Conservation (phyloP, 2,797 vertebrate genomes). For the Limnodromus scolopaceus region DNA sequence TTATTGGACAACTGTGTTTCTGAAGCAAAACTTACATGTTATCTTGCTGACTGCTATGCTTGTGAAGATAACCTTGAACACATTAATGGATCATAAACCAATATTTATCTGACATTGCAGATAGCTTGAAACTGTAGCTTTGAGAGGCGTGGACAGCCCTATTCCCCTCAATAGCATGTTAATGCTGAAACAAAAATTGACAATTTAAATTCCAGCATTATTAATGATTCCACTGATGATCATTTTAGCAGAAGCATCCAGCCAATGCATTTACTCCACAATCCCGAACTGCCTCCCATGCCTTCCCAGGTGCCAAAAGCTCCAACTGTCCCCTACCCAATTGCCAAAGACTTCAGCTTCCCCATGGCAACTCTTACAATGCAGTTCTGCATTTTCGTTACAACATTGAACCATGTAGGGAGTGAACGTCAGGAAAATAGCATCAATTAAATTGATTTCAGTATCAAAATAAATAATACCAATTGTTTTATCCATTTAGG, state of each 20-base stretch:
- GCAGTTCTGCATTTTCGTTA: slow-evolving; percentile 13
- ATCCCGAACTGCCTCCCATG: slow-evolving; percentile 40
- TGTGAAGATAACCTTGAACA: slow-evolving; percentile 39
- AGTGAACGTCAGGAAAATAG: slow-evolving; percentile 31
- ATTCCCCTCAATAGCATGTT: not conserved
- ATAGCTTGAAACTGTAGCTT: slow-evolving; percentile 3
- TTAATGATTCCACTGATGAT: slow-evolving; percentile 66
- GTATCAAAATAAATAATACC: slow-evolving; percentile 63
- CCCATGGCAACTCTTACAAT: slow-evolving; percentile 63
- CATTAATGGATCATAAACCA: slow-evolving; percentile 2
- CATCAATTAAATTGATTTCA: slow-evolving; percentile 51
- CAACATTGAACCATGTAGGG: not conserved
- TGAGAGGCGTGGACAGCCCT: not conserved
- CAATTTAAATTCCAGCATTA: slow-evolving; percentile 61
- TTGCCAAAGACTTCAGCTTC: slow-evolving; percentile 62
- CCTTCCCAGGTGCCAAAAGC: slow-evolving; percentile 58
- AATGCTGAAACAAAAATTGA: slow-evolving; percentile 29
- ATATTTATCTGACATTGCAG: not conserved
- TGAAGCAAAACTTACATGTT: slow-evolving; percentile 13
- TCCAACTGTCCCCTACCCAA: slow-evolving; percentile 57
- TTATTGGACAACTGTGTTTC: not conserved
- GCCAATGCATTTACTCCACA: slow-evolving; percentile 53
- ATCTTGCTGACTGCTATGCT: not conserved
- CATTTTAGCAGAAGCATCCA: slow-evolving; percentile 59
- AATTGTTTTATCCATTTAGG: slow-evolving; percentile 63